Percentiles rank a stretch among this genome's conserved stretches.
phyloP scores from a whole-genome alignment of 1,140 invertebrate species.

The Drosophila triauraria region DNA sequence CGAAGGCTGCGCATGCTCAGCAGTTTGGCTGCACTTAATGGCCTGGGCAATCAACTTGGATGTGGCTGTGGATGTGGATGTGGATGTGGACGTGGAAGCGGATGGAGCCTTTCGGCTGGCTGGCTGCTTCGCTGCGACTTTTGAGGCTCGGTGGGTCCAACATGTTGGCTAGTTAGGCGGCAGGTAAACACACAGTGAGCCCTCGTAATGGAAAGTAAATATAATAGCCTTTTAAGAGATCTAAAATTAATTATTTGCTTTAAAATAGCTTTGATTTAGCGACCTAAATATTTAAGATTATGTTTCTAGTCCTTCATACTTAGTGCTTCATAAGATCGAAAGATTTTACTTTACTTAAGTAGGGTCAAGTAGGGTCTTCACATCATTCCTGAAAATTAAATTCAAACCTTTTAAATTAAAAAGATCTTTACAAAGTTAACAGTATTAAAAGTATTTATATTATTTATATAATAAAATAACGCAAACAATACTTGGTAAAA shows the following conservation, averaged over 20 bases:
- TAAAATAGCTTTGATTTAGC: background rate
- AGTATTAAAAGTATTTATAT: too few species aligned
- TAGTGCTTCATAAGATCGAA: too few species aligned
- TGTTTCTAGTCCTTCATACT: background rate
- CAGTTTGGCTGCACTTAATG: conserved; percentile 79
- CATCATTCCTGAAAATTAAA: too few species aligned
- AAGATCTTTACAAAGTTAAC: too few species aligned
- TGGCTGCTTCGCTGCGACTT: conserved; percentile 27
- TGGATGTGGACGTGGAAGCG: conserved; percentile 11
- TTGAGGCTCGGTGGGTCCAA: conserved; percentile 53
- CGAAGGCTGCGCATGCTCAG: conserved; percentile 73
- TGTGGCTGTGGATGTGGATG: conserved; percentile 26
- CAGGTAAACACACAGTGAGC: conserved; percentile 46
- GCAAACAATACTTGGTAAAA: too few species aligned
- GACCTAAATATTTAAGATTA: background rate
- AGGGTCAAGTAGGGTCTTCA: too few species aligned
- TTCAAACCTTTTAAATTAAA: too few species aligned
- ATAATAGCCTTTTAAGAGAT: too few species aligned
- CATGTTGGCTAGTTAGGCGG: conserved; percentile 71
- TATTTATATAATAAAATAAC: too few species aligned
- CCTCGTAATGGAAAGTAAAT: background rate
- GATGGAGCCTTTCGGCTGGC: conserved; percentile 37
- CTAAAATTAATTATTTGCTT: background rate
- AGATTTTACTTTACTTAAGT: too few species aligned
- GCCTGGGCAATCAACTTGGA: conserved; percentile 75